Base-by-base conservation (phyloP, 2,113 vertebrate species). In the Lucifuga dentata region DNA sequence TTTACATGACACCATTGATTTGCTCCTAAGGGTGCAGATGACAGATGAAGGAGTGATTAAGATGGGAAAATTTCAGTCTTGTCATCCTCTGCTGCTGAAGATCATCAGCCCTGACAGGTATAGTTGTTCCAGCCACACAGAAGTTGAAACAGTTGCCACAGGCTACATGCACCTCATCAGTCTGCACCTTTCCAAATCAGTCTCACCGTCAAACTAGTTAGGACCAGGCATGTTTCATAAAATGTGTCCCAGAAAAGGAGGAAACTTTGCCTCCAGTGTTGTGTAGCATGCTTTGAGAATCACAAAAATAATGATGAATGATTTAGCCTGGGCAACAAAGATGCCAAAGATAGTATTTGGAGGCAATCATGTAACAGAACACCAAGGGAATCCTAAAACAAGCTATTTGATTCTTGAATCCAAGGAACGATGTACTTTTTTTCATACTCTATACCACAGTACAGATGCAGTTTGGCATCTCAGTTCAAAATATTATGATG, bases 81-180 rank as follows among this genome's bases (percentile, higher is more conserved):
- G 61, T 82, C 68, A 43, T 76, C 79, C 85, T 87, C 60, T 76
- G 68, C 40, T 73, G 65, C 83, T 84, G 89, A 88, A 75, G 52
- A 78, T 81, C 87, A 91, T 91, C 62, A 51, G 66, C 48, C 62
- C 62, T 84, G 92, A 91, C 91, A 91, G 88, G 61, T 57, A 53
- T 64, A 73, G 83, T 83, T 90, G 88, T 85, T 90, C 80, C 76
- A 73, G 65, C 73, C 84, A 85, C 59, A 76, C 73, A 80, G 72
- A 76, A 86, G 86, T 90, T 90, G 84, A 91, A 92, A 88, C 84
- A 86, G 71, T 89, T 91, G 89, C 89, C 90, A 91, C 70, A 65
- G 83, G 88, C 83, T 71, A 91, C 88, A 88, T 68, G 65, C 74
- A 83, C 85, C 76, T 91, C 86, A 93, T 92, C 90, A 88, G 85